phyloP scores from a whole-genome alignment of 2,113 vertebrate genomes.

The Peucedramus taeniatus region DNA sequence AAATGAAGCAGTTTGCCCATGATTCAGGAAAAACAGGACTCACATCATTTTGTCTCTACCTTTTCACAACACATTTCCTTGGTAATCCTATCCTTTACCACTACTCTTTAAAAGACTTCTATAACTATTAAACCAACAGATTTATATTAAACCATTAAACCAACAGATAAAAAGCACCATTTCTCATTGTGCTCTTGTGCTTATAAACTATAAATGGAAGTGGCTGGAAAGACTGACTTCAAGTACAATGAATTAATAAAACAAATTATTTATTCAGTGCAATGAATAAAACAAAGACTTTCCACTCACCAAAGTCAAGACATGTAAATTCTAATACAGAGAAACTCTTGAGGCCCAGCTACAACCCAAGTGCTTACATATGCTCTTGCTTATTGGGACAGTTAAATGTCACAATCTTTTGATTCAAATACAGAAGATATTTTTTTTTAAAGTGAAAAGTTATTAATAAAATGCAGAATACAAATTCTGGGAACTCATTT shows the following conservation, averaged over 20 bases:
- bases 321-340: not conserved
- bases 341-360: not conserved
- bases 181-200: not conserved
- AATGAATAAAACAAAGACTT: slow-evolving; percentile 13
- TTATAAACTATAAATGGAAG: not conserved
- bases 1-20: not conserved
- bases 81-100: not conserved
- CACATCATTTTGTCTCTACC: not conserved
- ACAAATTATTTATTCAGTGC: not conserved
- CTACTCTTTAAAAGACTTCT: not conserved
- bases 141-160: too few species aligned
- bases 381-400: not conserved
- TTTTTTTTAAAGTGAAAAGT: not conserved
- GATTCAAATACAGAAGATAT: not conserved
- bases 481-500: not conserved
- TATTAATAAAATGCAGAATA: not conserved
- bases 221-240: not conserved
- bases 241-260: not conserved
- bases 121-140: not conserved
- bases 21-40: not conserved
- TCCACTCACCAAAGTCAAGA: not conserved
- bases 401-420: not conserved
- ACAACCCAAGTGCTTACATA: not conserved
- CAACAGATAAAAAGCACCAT: not conserved
- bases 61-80: not conserved